phyloP scores from a whole-genome alignment of 2,797 vertebrate species.

The Rachycentron canadum region DNA sequence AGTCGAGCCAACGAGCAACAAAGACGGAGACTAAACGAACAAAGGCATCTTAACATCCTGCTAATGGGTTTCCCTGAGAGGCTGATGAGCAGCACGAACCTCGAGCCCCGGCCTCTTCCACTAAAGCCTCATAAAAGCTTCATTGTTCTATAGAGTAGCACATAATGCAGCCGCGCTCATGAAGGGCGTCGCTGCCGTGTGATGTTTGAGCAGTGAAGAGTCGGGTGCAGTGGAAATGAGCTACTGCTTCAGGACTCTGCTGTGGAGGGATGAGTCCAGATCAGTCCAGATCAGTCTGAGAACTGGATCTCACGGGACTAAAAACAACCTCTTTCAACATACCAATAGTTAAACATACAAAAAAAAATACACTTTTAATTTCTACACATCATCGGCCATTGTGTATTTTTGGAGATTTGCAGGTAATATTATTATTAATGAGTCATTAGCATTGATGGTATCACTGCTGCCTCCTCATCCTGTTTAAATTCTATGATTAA shows the following conservation, averaged over 20 bases:
- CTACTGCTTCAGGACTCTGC: neutral
- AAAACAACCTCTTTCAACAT: too few relatives aligned
- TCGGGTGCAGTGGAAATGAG: slow-evolving; percentile 17
- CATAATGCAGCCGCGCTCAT: neutral
- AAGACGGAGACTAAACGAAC: neutral
- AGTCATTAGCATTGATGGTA: too few relatives aligned
- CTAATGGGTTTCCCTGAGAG: slow-evolving; percentile 25
- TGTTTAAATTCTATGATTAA: too few relatives aligned
- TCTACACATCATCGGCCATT: too few relatives aligned
- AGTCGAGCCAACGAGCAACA: neutral
- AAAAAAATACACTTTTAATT: too few relatives aligned
- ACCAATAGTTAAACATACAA: too few relatives aligned
- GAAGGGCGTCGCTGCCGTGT: neutral
- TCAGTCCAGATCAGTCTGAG: neutral
- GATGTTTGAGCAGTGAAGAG: slow-evolving; percentile 2
- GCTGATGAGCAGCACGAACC: neutral
- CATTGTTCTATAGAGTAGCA: slow-evolving; percentile 31
- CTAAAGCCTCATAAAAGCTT: slow-evolving; percentile 62
- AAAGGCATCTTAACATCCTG: neutral
- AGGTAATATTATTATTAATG: too few relatives aligned
- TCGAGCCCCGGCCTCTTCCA: neutral
- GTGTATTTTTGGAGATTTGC: too few relatives aligned
- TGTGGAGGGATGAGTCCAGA: too few relatives aligned
- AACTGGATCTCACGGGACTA: too few relatives aligned
- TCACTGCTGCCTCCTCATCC: too few relatives aligned